phyloP scores from a whole-genome alignment of 2,888 invertebrate species.

The Schizaphis graminum region DNA sequence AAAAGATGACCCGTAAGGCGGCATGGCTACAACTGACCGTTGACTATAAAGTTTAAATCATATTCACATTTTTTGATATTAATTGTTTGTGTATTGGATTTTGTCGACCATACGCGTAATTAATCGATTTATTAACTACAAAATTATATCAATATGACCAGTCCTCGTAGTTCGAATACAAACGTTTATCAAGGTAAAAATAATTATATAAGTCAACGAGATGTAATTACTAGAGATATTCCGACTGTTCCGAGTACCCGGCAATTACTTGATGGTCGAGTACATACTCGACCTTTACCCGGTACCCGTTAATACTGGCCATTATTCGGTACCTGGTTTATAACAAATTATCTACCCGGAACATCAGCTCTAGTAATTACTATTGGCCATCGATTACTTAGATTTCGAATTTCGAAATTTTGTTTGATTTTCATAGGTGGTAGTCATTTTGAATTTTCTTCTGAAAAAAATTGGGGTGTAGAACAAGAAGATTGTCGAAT shows the following conservation, averaged over 20 bases:
- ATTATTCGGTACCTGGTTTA: too few relatives aligned
- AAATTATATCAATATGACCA: not conserved
- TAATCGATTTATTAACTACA: not conserved
- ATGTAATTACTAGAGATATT: not conserved
- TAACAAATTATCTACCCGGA: too few relatives aligned
- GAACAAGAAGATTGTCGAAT: constrained; percentile 49
- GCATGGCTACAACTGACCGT: not conserved
- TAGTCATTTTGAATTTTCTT: constrained; percentile 60
- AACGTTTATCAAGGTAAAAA: constrained; percentile 8
- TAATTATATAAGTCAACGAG: not conserved
- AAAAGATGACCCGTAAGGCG: too few relatives aligned
- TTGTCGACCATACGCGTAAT: not conserved
- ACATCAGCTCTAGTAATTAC: too few relatives aligned
- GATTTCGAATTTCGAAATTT: not conserved
- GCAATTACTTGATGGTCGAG: too few relatives aligned
- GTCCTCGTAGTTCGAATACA: not conserved
- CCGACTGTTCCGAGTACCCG: too few relatives aligned
- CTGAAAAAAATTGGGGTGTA: constrained; percentile 57
- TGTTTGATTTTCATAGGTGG: constrained; percentile 31
- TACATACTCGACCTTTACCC: too few relatives aligned
- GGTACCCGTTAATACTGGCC: too few relatives aligned
- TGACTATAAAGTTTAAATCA: not conserved
- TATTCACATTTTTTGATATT: not conserved
- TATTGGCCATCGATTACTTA: not conserved
- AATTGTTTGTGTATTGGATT: not conserved